These are phyloP conservation scores for Rattus rattus DNA, from an alignment of 2,113 vertebrate genomes.

Conservation along the genomic window DNA sequence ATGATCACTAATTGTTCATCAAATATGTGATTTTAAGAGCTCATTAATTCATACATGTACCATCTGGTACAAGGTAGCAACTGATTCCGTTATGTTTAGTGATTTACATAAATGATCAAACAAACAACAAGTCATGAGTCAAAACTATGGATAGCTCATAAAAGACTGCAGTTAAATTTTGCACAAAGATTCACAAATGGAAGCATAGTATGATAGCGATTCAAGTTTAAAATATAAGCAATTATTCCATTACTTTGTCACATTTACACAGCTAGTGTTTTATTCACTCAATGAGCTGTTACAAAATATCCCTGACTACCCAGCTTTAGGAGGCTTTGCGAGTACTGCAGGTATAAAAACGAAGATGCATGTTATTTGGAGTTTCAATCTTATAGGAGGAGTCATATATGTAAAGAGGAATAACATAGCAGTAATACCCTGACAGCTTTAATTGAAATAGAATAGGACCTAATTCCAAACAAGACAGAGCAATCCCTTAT, in stretches of 20 bases:
- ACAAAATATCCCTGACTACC: not conserved
- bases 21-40: not conserved
- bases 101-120: not conserved
- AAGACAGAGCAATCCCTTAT: not conserved
- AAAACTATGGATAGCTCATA: not conserved
- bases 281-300: not conserved
- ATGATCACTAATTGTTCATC: not conserved
- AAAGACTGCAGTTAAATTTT: not conserved
- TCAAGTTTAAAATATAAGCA: conserved; percentile 14
- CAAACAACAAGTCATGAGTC: not conserved
- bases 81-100: not conserved
- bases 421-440: not conserved
- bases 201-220: not conserved
- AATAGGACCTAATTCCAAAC: not conserved
- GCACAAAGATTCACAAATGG: not conserved
- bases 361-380: not conserved
- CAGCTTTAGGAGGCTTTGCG: not conserved
- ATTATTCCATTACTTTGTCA: not conserved
- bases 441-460: not conserved
- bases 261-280: not conserved
- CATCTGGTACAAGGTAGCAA: not conserved
- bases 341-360: not conserved
- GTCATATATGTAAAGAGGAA: not conserved
- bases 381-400: not conserved
- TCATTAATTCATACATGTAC: not conserved